Evolutionary conservation across 2,888 invertebrate species (phyloP), one percentile per base, ranked within the genome.

Genomic region (Drosophila koepferae): DNA sequence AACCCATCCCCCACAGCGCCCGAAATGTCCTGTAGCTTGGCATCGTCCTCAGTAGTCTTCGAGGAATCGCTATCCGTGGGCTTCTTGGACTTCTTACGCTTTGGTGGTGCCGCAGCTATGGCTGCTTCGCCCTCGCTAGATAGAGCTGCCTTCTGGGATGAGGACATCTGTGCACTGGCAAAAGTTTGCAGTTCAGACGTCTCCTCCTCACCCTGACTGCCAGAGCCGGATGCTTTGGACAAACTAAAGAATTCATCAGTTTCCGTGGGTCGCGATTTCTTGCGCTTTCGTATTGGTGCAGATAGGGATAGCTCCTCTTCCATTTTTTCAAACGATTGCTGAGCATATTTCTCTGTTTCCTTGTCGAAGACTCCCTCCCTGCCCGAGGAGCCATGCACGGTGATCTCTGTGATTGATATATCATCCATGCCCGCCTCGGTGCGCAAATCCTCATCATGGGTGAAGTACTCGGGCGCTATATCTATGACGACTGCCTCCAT

Each of bases 401-500:
- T 95, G 88, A 97, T 96, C 89, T 97, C 97, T 46, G 95, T 95
- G 63, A 97, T 96, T 0, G 97, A 97, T 70, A 97, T 95, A 85
- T 97, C 97, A 91, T 97, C 97, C 73, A 98, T 94, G 79, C 97
- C 97, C 0, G 97, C 97, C 93, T 98, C 97, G 0, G 98, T 98
- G 62, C 97, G 94, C 71, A 97, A 93, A 91, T 97, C 97, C 88
- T 97, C 97, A 80, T 96, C 96, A 4, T 95, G 95, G 0, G 95
- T 94, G 88, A 97, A 97, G 86, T 97, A 97, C 80, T 97, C 97
- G 1, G 97, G 97, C 0, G 96, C 96, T 1, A 98, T 97, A 77
- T 98, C 98, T 61, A 98, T 97, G 16, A 98, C 96, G 34, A 98
- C 96, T 0, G 98, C 98, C 93, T 98, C 98, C 97, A 98, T 97